Evolutionary conservation across 35 echinoderm and acorn worm species (phyloP).

Genomic region (Anneissia japonica): DNA sequence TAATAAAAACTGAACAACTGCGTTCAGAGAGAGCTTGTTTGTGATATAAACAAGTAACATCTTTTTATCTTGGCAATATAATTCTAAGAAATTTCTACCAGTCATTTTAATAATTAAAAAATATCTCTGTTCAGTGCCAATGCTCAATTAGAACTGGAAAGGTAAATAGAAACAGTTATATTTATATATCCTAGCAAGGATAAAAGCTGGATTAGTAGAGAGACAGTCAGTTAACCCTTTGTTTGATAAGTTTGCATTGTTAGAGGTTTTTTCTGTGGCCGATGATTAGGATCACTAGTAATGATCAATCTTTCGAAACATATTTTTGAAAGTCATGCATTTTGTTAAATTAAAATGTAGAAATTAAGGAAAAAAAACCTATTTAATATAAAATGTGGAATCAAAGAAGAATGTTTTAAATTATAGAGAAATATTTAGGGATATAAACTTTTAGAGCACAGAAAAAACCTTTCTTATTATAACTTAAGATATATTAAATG

Average conservation of each 20-base stretch:
- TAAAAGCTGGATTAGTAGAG: neutral
- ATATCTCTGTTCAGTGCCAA: neutral
- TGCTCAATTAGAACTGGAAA: neutral
- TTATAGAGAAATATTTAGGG: no score
- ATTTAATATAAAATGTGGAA: no score
- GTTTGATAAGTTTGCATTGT: neutral
- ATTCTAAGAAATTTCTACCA: neutral
- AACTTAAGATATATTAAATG: no score
- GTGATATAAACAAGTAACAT: no score
- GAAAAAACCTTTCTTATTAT: no score
- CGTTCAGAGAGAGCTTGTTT: no score
- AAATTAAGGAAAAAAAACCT: no score
- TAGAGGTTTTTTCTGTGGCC: neutral
- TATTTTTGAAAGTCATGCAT: no score
- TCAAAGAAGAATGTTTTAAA: no score
- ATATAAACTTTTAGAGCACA: no score
- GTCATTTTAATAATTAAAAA: neutral
- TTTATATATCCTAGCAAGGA: neutral
- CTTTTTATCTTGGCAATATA: neutral
- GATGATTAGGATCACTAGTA: neutral
- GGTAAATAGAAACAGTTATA: neutral
- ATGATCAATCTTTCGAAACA: no score
- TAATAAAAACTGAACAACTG: neutral
- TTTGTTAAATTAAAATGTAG: no score
- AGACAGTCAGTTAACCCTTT: neutral